phyloP scores from a whole-genome alignment of 1,140 invertebrate genomes.

The Formica selysi region DNA sequence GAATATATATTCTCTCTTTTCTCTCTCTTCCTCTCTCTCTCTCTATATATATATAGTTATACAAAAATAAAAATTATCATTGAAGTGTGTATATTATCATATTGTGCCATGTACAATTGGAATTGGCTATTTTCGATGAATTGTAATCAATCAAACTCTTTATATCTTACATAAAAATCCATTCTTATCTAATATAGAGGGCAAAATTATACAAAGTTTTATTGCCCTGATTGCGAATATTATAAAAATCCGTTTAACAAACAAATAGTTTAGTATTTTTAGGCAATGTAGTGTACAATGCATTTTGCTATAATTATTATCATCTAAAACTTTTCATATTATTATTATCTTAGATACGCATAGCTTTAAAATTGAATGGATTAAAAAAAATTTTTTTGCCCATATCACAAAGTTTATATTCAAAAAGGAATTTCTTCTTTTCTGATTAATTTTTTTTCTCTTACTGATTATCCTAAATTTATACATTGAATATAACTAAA shows the following conservation, averaged over 20 bases:
- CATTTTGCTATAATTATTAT: conserved; percentile 1
- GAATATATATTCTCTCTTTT: conserved; percentile 4
- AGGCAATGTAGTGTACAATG: neutral
- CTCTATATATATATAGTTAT: conserved; percentile 23
- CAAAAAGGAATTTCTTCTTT: neutral
- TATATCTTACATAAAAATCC: neutral
- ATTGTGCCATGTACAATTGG: conserved; percentile 34
- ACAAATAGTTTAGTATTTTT: neutral
- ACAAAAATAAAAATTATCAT: conserved; percentile 73
- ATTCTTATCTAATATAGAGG: neutral
- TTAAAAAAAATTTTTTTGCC: neutral
- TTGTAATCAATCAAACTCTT: conserved; percentile 18
- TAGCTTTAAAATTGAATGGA: conserved; percentile 5
- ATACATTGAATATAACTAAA: neutral
- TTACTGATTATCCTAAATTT: neutral
- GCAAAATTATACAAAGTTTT: neutral
- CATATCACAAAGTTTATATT: conserved; percentile 10
- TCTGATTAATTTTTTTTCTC: conserved; percentile 14
- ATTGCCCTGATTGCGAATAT: neutral
- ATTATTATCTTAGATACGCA: neutral
- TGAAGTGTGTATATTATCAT: conserved; percentile 43
- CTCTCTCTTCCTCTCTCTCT: no score
- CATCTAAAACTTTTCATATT: conserved; percentile 15
- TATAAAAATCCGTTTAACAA: neutral
- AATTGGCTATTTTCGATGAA: conserved; percentile 18